These are phyloP conservation scores for Chrosomus eos DNA, from an alignment of 2,797 vertebrate species.

Conservation along the genomic window DNA sequence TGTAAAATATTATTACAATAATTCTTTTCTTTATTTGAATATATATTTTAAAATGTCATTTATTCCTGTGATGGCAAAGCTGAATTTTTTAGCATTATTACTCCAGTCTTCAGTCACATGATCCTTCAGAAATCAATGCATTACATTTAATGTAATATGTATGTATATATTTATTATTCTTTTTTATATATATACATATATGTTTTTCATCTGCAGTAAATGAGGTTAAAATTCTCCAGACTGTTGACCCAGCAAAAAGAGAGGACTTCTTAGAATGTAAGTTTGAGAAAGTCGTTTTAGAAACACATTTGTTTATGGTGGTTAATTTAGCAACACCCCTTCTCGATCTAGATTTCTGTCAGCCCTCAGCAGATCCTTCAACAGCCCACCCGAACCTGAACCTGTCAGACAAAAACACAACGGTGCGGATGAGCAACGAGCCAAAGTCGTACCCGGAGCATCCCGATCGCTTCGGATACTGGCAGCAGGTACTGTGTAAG, in stretches of 20 bases:
- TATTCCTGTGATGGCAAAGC: not conserved
- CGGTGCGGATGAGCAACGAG: constrained; percentile 75
- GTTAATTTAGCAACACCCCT: not conserved
- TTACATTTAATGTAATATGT: no score
- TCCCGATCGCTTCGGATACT: constrained; percentile 78
- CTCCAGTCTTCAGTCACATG: not conserved
- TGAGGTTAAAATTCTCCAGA: constrained; percentile 78
- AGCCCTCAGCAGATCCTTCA: constrained; percentile 75
- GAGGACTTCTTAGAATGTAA: constrained; percentile 80
- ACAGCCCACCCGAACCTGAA: constrained; percentile 74
- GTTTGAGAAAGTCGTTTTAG: constrained; percentile 43
- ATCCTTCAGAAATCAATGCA: no score
- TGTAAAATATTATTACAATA: no score
- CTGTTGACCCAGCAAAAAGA: constrained; percentile 67
- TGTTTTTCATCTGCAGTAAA: constrained; percentile 68
- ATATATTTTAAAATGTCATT: no score
- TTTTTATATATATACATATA: not conserved
- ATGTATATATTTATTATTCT: no score
- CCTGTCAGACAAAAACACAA: constrained; percentile 77
- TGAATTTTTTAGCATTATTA: not conserved
- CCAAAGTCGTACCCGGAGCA: constrained; percentile 75
- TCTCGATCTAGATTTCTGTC: constrained; percentile 67
- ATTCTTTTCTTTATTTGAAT: no score
- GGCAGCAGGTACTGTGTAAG: constrained; percentile 81
- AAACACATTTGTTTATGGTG: not conserved